phyloP scores from a whole-genome alignment of 2,888 invertebrate genomes.

The Anarsia innoxiella region DNA sequence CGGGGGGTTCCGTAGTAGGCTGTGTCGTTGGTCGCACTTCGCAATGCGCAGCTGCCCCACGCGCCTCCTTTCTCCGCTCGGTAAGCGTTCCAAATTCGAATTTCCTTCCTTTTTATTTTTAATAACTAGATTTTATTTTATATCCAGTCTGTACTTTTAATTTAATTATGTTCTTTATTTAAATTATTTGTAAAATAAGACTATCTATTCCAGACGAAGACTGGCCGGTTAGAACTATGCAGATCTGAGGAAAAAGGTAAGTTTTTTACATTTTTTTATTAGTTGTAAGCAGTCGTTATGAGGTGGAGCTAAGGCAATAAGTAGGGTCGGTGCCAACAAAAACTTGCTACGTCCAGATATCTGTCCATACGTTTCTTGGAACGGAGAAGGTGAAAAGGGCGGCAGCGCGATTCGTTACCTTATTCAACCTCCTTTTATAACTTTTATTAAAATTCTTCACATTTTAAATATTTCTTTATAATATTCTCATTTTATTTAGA shows the following conservation, averaged over 20 bases:
- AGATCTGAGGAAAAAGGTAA: conserved; percentile 6
- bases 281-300: background rate
- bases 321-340: conserved; percentile 13
- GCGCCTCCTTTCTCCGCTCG: conserved; percentile 27
- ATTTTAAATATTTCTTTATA: too few relatives aligned
- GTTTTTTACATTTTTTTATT: conserved; percentile 3
- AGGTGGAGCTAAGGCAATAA: conserved; percentile 13
- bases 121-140: conserved; percentile 1
- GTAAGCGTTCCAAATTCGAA: conserved; percentile 18
- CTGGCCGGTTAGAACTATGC: too few relatives aligned
- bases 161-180: background rate
- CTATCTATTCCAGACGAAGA: conserved; percentile 1
- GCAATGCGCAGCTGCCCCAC: conserved; percentile 53
- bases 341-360: conserved; percentile 10
- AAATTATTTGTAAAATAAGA: background rate
- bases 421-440: conserved; percentile 15
- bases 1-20: conserved; percentile 42
- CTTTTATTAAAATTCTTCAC: too few relatives aligned
- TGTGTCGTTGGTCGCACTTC: conserved; percentile 46
- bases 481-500: too few relatives aligned
- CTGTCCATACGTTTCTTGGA: conserved; percentile 7
- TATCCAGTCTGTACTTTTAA: conserved; percentile 2
- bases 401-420: conserved; percentile 1
- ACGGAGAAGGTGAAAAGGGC: background rate
- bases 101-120: conserved; percentile 13